Evolutionary conservation across 2,113 vertebrate genomes (phyloP).

Genomic region (Fregata magnificens): DNA sequence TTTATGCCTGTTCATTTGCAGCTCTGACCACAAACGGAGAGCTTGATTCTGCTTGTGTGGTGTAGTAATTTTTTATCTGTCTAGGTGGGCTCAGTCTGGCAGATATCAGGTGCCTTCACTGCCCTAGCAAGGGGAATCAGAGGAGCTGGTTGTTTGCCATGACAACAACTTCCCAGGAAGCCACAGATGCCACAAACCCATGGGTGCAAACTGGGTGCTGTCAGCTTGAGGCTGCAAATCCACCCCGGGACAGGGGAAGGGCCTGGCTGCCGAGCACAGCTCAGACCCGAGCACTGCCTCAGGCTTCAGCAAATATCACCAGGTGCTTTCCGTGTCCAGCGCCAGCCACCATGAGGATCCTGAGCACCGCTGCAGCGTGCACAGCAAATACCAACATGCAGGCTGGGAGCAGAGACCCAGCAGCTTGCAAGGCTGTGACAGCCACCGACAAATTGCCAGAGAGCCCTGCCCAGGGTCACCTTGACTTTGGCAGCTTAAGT

Average conservation of each 20-base stretch:
- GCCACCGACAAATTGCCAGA: not conserved
- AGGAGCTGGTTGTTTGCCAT: not conserved
- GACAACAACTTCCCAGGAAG: accelerated
- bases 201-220: accelerated
- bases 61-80: not conserved
- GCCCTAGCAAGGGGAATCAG: no score
- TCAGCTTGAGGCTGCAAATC: not conserved
- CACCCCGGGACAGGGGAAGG: not conserved
- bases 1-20: not conserved
- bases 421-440: not conserved
- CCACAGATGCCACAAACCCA: not conserved
- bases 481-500: not conserved
- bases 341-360: accelerated
- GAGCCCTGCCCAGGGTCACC: not conserved
- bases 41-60: not conserved
- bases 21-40: not conserved
- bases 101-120: not conserved
- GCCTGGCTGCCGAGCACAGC: not conserved
- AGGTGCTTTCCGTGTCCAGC: accelerated
- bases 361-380: accelerated
- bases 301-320: not conserved
- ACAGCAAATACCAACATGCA: accelerated
- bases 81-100: not conserved
- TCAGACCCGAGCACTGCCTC: not conserved
- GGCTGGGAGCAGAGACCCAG: not conserved